A percentile compares a stretch with the other conserved stretches of the same genome.
phyloP scores from a whole-genome alignment of 2,113 vertebrate species.

The Brachionichthys hirsutus region DNA sequence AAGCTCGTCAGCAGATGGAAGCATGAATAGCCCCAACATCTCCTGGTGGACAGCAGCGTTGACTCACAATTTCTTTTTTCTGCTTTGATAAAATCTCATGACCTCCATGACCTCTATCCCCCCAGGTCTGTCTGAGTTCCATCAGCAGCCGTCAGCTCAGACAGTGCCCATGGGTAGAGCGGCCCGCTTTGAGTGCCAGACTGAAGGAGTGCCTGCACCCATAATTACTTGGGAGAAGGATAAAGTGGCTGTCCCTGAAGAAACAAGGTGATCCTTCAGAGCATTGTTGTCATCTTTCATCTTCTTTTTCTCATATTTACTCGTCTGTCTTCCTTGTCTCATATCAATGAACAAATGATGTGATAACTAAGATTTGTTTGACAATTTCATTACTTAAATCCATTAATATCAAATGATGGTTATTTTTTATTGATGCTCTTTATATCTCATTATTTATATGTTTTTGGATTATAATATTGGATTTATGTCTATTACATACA shows the following conservation, averaged over 20 bases:
- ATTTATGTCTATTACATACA: too few species aligned
- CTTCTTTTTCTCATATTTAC: neutral
- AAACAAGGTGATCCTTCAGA: conserved; percentile 79
- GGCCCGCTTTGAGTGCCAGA: conserved; percentile 88
- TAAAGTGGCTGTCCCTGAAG: conserved; percentile 72
- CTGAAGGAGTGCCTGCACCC: conserved; percentile 87
- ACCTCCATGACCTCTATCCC: conserved; percentile 12
- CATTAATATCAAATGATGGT: neutral
- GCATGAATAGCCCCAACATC: too few species aligned
- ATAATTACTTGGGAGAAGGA: conserved; percentile 93
- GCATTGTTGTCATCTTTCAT: neutral
- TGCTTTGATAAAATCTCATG: conserved; percentile 4
- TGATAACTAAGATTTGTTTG: neutral
- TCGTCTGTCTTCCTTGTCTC: neutral
- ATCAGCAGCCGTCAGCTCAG: conserved; percentile 84
- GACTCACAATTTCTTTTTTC: neutral
- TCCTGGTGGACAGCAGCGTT: too few species aligned
- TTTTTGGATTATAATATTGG: too few species aligned
- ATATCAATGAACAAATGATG: neutral
- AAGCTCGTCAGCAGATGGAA: too few species aligned
- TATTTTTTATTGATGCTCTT: neutral
- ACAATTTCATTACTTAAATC: neutral
- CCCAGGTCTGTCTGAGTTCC: conserved; percentile 85
- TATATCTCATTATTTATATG: neutral
- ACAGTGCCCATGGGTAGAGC: conserved; percentile 81